These are phyloP conservation scores for Rhinoderma darwinii DNA, from an alignment of 2,113 vertebrate genomes.

Conservation along the genomic window DNA sequence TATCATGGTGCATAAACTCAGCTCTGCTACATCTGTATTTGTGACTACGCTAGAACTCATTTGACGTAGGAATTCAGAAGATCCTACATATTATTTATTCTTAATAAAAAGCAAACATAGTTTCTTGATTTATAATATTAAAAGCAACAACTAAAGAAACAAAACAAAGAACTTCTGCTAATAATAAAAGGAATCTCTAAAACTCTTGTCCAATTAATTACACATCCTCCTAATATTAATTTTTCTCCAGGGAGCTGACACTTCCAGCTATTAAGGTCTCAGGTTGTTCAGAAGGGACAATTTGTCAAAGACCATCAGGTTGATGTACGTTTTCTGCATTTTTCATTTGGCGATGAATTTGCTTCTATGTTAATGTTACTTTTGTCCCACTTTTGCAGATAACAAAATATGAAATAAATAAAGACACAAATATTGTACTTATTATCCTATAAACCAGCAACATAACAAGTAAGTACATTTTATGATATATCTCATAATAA, in stretches of 20 bases:
- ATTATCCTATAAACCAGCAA: not conserved
- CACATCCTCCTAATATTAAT: not conserved
- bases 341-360: slow-evolving; percentile 35
- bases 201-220: not conserved
- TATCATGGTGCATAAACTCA: no score
- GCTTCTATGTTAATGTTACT: slow-evolving; percentile 24
- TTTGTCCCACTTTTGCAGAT: slow-evolving; percentile 42
- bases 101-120: no score
- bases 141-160: no score
- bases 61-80: not conserved
- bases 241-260: slow-evolving; percentile 18
- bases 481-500: not conserved
- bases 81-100: not conserved
- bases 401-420: slow-evolving; percentile 30
- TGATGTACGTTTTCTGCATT: slow-evolving; percentile 34
- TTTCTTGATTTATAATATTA: no score
- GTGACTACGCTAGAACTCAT: not conserved
- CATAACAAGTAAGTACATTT: not conserved
- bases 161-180: not conserved
- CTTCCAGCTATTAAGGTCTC: slow-evolving; percentile 39
- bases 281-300: not conserved
- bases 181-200: slow-evolving; percentile 16
- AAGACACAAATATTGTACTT: not conserved
- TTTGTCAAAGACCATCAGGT: slow-evolving; percentile 44
- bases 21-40: not conserved